Evolutionary conservation across 2,797 vertebrate species (phyloP), one percentile per base, ranked within the genome.

Genomic region (Argya squamiceps): DNA sequence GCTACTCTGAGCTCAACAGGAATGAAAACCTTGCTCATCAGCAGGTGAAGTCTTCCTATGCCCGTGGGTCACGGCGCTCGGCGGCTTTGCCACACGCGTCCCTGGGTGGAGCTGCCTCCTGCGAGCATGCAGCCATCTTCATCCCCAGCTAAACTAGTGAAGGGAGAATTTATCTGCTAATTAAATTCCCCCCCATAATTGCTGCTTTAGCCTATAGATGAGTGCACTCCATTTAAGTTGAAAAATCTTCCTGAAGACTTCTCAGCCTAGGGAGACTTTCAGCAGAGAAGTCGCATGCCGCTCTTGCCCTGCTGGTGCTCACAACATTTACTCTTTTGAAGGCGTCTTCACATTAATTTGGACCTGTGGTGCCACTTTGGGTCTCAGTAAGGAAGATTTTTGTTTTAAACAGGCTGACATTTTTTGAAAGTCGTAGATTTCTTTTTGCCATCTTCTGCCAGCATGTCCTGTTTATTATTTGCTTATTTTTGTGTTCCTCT

Each of bases 201-300:
- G 90, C 97, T 89, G 43, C 96, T 97, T 96, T 98, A 96, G 94
- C 89, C 95, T 93, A 70, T 95, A 97, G 96, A 97, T 96, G 92
- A 96, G 94, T 97, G 87, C 95, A 93, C 96, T 98, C 96, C 96
- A 90, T 98, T 97, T 97, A 97, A 95, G 95, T 93, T 98, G 94
- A 97, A 97, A 97, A 97, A 97, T 96, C 95, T 96, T 96, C 92
- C 84, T n/a, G 68, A 96, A 94, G 93, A 93, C 96, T 65, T 94
- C 55, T 59, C 93, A 84, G 62, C 73, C 92, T 91, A 77, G 70
- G 74, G 91, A 97, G 81, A 91, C 88, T 96, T 96, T 71, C 52
- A 64, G 75, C 69, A 92, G 86, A 84, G 79, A 96, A 96, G 83
- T 92, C 21, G 7, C 67, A 9, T 53, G 70, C 79, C 0, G 10